These are phyloP conservation scores for Macropis europaea DNA, from an alignment of 2,888 invertebrate species.

Conservation along the genomic window DNA sequence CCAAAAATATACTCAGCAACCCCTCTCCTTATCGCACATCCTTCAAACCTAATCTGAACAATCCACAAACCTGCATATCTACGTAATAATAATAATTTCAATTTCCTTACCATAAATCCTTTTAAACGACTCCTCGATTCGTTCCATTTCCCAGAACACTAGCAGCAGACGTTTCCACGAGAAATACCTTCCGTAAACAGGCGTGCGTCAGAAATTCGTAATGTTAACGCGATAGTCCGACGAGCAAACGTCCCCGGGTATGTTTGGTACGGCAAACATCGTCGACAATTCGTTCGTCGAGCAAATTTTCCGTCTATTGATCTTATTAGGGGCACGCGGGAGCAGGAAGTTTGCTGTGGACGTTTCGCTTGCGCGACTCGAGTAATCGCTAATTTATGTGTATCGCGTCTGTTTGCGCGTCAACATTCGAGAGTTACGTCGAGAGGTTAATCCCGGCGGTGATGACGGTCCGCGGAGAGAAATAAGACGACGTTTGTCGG, in stretches of 20 bases:
- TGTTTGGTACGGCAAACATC: conserved; percentile 23
- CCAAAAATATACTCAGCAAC: too few relatives aligned
- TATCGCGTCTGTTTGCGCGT: conserved; percentile 17
- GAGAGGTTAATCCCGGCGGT: too few relatives aligned
- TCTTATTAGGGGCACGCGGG: conserved; percentile 17
- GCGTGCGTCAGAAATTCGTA: conserved; percentile 48
- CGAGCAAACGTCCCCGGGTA: conserved; percentile 33
- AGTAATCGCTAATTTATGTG: conserved; percentile 30
- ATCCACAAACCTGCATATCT: too few relatives aligned
- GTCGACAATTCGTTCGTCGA: conserved; percentile 16
- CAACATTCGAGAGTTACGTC: conserved; percentile 1
- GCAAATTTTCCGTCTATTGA: conserved; percentile 28
- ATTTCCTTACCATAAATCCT: too few relatives aligned
- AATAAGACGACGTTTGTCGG: conserved; percentile 10
- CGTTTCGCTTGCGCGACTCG: background rate
- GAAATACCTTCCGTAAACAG: too few relatives aligned
- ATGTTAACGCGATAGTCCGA: conserved; percentile 41
- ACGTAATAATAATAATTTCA: too few relatives aligned
- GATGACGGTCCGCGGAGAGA: too few relatives aligned
- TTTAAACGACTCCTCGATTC: too few relatives aligned
- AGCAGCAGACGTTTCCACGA: too few relatives aligned
- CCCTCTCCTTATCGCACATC: too few relatives aligned
- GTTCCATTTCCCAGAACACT: too few relatives aligned
- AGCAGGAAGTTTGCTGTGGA: conserved; percentile 10
- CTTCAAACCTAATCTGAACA: too few relatives aligned